Percentiles rank a stretch among this genome's conserved stretches.
Evolutionary conservation across 2,113 vertebrate species (phyloP).

Genomic region (Hypanus sabinus): DNA sequence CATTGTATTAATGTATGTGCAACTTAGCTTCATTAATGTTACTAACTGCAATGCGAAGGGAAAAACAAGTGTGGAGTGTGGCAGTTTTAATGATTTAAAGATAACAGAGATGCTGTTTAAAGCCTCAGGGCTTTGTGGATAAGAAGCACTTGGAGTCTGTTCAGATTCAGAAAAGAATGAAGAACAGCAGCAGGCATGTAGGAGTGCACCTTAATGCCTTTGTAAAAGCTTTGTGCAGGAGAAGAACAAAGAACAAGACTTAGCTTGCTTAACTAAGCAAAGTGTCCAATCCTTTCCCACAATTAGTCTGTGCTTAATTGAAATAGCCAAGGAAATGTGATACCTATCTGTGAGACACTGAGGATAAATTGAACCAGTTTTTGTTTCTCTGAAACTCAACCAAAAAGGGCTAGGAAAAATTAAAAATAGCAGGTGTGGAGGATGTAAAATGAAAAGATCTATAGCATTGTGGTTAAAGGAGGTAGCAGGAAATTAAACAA

Average conservation of each 20-base stretch:
- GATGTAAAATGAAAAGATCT: background rate
- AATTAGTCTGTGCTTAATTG: slow-evolving; percentile 5
- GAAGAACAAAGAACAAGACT: slow-evolving; percentile 19
- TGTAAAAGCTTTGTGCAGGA: background rate
- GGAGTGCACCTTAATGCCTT: background rate
- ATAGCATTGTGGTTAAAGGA: background rate
- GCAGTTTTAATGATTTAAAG: slow-evolving; percentile 33
- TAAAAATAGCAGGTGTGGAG: slow-evolving; percentile 4
- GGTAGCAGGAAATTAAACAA: background rate
- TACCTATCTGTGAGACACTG: background rate
- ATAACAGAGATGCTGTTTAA: slow-evolving; percentile 24
- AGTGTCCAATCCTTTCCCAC: slow-evolving; percentile 11
- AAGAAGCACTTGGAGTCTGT: slow-evolving; percentile 14
- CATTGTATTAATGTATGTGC: background rate
- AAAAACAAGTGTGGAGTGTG: background rate
- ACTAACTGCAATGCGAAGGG: background rate
- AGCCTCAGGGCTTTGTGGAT: background rate
- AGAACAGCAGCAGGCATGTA: slow-evolving; percentile 3
- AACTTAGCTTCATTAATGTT: slow-evolving; percentile 28
- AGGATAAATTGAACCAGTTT: slow-evolving; percentile 20
- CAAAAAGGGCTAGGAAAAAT: background rate
- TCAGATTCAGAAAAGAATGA: slow-evolving; percentile 8
- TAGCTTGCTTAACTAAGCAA: background rate
- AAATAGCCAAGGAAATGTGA: background rate
- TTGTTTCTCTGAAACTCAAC: background rate